Conservation (phyloP, 1,140 invertebrate species). For the Dufourea novaeangliae region DNA sequence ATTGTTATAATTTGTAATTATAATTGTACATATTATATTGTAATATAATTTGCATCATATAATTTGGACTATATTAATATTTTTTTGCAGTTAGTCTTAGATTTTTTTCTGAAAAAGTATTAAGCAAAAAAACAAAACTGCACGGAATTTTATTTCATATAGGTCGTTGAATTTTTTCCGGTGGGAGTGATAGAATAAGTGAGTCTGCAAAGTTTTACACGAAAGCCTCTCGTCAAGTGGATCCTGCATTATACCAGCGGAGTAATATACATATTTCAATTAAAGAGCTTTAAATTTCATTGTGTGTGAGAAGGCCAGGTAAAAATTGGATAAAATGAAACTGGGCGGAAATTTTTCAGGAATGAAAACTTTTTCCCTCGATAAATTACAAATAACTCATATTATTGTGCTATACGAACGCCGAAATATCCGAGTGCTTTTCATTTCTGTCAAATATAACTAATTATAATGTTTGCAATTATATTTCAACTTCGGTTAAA, state of each 20-base stretch:
- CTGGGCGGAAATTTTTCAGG: neutral
- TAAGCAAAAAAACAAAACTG: neutral
- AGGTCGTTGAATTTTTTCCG: neutral
- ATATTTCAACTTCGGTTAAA: neutral
- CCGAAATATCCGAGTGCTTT: neutral
- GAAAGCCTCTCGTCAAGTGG: neutral
- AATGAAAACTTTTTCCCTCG: neutral
- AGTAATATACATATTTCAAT: conserved; percentile 7
- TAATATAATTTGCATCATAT: too few relatives aligned
- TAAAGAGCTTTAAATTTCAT: neutral
- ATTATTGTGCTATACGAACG: neutral
- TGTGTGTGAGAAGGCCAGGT: neutral
- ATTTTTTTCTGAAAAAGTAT: neutral
- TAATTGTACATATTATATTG: too few relatives aligned
- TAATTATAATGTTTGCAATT: too few relatives aligned
- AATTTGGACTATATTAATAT: too few relatives aligned
- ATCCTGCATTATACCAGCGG: neutral
- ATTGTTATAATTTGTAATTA: too few relatives aligned
- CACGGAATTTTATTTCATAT: neutral
- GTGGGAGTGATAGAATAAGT: neutral
- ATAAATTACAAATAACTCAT: neutral
- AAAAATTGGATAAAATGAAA: neutral
- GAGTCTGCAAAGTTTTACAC: neutral
- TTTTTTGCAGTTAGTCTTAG: too few relatives aligned
- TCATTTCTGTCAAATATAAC: neutral